A percentile compares a stretch with the other conserved stretches of the same genome.
phyloP scores from a whole-genome alignment of 2,797 vertebrate genomes.

The Scyliorhinus canicula region DNA sequence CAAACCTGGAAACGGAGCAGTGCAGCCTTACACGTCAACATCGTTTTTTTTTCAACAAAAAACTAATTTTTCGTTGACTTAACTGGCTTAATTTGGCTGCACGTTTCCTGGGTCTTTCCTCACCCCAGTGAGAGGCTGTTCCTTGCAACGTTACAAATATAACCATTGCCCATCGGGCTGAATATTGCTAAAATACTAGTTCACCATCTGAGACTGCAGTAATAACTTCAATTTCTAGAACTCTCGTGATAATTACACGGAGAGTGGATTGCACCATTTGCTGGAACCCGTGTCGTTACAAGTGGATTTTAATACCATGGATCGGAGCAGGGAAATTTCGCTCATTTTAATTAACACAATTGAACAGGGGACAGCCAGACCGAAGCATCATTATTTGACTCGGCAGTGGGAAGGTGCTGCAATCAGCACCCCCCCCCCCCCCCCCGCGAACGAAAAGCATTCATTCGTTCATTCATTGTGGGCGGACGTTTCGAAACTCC shows the following conservation, averaged over 20 bases:
- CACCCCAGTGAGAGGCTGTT: not conserved
- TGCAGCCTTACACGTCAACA: not conserved
- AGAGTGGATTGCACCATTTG: not conserved
- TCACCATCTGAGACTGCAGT: too few relatives aligned
- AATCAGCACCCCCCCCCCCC: too few relatives aligned
- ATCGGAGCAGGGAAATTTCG: not conserved
- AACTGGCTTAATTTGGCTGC: not conserved
- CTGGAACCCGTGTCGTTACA: not conserved
- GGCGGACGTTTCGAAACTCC: not conserved
- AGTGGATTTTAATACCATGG: not conserved
- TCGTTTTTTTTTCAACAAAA: too few relatives aligned
- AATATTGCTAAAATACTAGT: too few relatives aligned
- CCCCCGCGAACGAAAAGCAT: not conserved
- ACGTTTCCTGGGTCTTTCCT: too few relatives aligned
- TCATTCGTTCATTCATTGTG: too few relatives aligned
- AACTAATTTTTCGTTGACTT: too few relatives aligned
- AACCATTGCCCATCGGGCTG: not conserved
- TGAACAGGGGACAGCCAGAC: not conserved
- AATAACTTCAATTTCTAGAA: not conserved
- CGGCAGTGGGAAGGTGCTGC: not conserved
- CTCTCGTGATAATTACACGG: not conserved
- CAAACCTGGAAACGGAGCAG: not conserved
- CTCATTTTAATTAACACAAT: not conserved
- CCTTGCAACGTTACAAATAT: not conserved
- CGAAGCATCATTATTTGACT: not conserved